Evolutionary conservation across 2,888 invertebrate species (phyloP).

Genomic region (Caradrina clavipalpis): DNA sequence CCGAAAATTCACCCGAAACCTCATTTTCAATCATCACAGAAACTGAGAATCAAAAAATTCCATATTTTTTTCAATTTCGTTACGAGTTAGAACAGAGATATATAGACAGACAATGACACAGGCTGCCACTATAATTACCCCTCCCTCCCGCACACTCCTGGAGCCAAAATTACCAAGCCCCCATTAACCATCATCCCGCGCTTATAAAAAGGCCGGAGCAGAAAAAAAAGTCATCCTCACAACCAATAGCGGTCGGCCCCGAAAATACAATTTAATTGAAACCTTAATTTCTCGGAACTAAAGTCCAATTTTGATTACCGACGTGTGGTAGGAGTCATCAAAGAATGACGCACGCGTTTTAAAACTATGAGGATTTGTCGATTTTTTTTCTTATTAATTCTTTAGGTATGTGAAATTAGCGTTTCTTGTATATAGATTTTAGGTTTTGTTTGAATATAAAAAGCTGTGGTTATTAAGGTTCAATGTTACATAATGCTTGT

Average conservation of each 20-base stretch:
- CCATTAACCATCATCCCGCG: constrained; percentile 87
- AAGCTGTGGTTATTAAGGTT: constrained; percentile 44
- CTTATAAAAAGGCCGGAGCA: constrained; percentile 83
- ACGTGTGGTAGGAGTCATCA: constrained; percentile 56
- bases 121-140: constrained; percentile 87
- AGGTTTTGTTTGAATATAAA: constrained; percentile 52
- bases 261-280: constrained; percentile 63
- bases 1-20: constrained; percentile 52
- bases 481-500: constrained; percentile 51
- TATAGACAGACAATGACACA: constrained; percentile 88
- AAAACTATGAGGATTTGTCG: constrained; percentile 63
- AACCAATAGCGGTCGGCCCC: constrained; percentile 76
- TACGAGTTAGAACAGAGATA: constrained; percentile 78
- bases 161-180: constrained; percentile 84
- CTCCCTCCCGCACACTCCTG: constrained; percentile 66
- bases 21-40: constrained; percentile 60
- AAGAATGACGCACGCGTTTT: constrained; percentile 66
- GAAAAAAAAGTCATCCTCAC: constrained; percentile 81
- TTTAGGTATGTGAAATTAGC: constrained; percentile 63
- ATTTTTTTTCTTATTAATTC: constrained; percentile 51
- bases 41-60: constrained; percentile 57
- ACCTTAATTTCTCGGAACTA: constrained; percentile 57
- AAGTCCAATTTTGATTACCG: constrained; percentile 44
- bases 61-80: constrained; percentile 74
- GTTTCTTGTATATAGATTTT: constrained; percentile 61